Percentiles rank a stretch among this genome's conserved stretches.
Evolutionary conservation across 2,113 vertebrate genomes (phyloP).

Genomic region (Coracopsis vasa): DNA sequence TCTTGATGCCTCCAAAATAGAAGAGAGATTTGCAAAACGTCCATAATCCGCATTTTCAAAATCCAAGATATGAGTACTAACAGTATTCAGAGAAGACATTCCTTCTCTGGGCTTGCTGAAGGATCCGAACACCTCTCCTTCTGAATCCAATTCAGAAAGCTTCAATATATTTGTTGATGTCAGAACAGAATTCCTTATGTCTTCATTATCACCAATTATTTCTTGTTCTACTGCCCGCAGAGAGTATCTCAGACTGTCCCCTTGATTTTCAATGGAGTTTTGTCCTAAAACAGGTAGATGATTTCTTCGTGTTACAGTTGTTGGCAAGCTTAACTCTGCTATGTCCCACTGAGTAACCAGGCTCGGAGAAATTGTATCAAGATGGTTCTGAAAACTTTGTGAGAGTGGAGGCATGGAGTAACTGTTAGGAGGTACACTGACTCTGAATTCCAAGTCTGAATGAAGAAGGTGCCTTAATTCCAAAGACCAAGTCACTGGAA

Average conservation of each 20-base stretch:
- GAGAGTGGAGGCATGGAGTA: constrained; percentile 23
- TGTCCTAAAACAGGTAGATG: not conserved
- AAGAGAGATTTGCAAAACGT: not conserved
- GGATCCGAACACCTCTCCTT: not conserved
- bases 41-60: constrained; percentile 9
- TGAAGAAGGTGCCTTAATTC: constrained; percentile 11
- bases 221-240: not conserved
- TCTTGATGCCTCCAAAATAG: not conserved
- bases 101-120: not conserved
- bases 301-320: not conserved
- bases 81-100: not conserved
- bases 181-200: not conserved
- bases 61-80: not conserved
- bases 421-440: not conserved
- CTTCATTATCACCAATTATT: not conserved
- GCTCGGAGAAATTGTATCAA: not conserved
- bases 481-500: not conserved
- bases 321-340: not conserved
- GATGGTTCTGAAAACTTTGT: not conserved
- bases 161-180: not conserved
- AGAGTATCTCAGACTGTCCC: not conserved
- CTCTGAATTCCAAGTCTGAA: not conserved
- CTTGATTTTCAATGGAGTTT: not conserved
- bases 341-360: not conserved
- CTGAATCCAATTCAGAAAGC: not conserved